These are phyloP conservation scores for Salminus brasiliensis DNA, from an alignment of 2,113 vertebrate genomes.

Conservation along the genomic window DNA sequence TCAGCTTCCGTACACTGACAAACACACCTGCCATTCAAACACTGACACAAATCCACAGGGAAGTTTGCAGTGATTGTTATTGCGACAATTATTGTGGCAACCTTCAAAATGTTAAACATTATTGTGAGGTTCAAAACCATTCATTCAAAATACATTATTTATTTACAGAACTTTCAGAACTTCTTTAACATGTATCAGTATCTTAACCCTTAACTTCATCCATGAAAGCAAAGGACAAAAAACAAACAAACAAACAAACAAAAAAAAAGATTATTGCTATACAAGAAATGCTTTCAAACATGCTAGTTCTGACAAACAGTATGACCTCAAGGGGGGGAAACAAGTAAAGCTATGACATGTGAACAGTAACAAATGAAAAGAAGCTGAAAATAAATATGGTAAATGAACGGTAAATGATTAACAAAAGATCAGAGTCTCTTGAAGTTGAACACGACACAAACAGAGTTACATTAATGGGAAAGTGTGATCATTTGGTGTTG, in stretches of 20 bases:
- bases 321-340: not conserved
- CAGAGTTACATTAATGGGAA: not conserved
- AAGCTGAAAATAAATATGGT: constrained; percentile 6
- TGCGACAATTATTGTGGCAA: not conserved
- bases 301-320: not conserved
- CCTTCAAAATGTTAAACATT: not conserved
- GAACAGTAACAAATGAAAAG: not conserved
- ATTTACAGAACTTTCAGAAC: constrained; percentile 26
- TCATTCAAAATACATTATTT: constrained; percentile 35
- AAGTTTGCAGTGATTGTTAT: not conserved
- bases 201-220: constrained; percentile 1
- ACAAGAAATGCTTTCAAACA: constrained; percentile 12
- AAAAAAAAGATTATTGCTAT: not conserved
- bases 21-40: not conserved
- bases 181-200: not conserved
- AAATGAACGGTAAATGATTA: not conserved
- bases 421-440: not conserved
- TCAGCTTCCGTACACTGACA: too few species aligned
- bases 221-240: not conserved
- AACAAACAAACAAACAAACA: too few species aligned
- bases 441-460: not conserved
- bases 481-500: not conserved
- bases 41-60: not conserved
- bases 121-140: not conserved
- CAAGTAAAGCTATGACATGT: not conserved